These are phyloP conservation scores for Morinoia aosen DNA, from an alignment of 2,888 invertebrate genomes.

Conservation along the genomic window DNA sequence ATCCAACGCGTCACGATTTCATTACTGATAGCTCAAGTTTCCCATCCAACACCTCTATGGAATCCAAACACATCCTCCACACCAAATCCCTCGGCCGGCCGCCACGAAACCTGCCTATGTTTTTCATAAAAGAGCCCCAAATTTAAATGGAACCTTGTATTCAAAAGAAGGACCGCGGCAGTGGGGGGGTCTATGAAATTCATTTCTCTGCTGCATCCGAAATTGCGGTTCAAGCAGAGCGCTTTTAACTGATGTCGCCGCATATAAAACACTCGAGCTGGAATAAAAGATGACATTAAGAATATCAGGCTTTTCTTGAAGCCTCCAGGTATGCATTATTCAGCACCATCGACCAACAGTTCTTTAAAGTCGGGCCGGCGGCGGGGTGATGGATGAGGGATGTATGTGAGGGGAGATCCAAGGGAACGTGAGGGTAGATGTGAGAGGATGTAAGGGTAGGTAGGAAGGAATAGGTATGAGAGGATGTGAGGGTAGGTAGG, in stretches of 20 bases:
- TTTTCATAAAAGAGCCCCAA: neutral
- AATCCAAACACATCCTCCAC: neutral
- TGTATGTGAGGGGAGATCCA: too few relatives aligned
- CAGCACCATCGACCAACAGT: neutral
- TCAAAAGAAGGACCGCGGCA: neutral
- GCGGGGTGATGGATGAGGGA: neutral
- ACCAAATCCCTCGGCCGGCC: neutral
- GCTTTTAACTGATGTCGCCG: conserved; percentile 3
- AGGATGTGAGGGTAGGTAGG: too few relatives aligned
- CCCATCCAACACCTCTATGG: neutral
- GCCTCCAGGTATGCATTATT: neutral
- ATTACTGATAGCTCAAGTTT: too few relatives aligned
- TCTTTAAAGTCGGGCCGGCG: neutral
- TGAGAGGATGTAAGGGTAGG: too few relatives aligned
- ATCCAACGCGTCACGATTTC: too few relatives aligned
- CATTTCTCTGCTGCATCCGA: neutral
- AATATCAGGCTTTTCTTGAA: neutral
- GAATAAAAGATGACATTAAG: conserved; percentile 16
- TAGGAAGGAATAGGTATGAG: too few relatives aligned
- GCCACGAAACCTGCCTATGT: neutral
- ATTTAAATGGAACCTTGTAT: neutral
- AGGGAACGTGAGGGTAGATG: too few relatives aligned
- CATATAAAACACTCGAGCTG: neutral
- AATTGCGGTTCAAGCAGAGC: neutral
- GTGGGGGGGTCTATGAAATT: neutral